Percentiles rank a stretch among this genome's conserved stretches.
Conservation (phyloP, 2,797 vertebrate species). For the Bradypodion ventrale region DNA sequence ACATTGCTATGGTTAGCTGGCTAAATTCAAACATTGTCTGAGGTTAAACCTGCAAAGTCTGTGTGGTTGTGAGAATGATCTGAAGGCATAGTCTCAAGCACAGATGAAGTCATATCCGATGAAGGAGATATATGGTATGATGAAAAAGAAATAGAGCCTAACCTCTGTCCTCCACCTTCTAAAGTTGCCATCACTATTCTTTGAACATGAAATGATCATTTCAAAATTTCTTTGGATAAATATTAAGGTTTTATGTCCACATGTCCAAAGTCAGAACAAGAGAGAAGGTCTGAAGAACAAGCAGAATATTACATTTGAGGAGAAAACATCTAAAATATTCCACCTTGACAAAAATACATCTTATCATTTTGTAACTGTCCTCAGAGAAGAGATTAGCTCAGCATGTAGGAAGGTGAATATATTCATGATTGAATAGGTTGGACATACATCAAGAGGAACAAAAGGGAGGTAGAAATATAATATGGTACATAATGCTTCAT, state of each 20-base stretch:
- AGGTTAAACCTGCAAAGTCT: too few relatives aligned
- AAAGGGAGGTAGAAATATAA: background rate
- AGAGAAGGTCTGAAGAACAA: constrained; percentile 39
- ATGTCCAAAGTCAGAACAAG: background rate
- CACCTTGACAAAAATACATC: constrained; percentile 41
- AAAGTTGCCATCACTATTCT: too few relatives aligned
- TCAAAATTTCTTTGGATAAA: constrained; percentile 15
- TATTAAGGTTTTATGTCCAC: background rate
- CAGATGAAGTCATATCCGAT: too few relatives aligned
- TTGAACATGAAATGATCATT: background rate
- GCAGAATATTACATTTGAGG: constrained; percentile 32
- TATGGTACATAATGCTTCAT: fast-evolving
- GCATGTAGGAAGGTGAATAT: constrained; percentile 33
- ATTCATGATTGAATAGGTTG: constrained; percentile 24
- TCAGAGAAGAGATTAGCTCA: constrained; percentile 66
- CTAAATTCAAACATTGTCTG: too few relatives aligned
- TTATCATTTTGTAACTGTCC: constrained; percentile 43
- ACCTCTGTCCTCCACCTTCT: too few relatives aligned
- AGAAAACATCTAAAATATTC: constrained; percentile 52
- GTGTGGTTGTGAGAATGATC: too few relatives aligned
- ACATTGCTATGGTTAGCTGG: too few relatives aligned
- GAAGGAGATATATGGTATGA: too few relatives aligned
- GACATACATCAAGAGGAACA: constrained; percentile 23
- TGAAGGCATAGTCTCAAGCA: too few relatives aligned
- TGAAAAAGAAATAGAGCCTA: too few relatives aligned